Conservation (phyloP, 2,797 vertebrate species). For the Coregonus ussuriensis region DNA sequence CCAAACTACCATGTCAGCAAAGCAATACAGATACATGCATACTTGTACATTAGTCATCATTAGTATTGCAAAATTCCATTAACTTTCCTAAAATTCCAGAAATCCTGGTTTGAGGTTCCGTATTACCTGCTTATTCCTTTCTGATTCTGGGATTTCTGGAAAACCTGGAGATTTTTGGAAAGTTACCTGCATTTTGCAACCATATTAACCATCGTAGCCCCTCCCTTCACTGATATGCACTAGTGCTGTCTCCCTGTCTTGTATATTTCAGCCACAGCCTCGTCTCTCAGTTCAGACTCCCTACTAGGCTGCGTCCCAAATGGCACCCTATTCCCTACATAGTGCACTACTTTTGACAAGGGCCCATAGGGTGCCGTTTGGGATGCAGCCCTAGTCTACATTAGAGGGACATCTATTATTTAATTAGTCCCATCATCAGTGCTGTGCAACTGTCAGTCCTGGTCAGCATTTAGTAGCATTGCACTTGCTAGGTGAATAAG, state of each 20-base stretch:
- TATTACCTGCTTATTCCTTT: too few species aligned
- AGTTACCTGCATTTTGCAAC: too few species aligned
- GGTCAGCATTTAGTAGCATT: conserved; percentile 58
- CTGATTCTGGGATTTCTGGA: too few species aligned
- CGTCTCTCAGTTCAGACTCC: neutral
- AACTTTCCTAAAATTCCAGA: neutral
- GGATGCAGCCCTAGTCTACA: conserved; percentile 61
- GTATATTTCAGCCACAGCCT: conserved; percentile 65
- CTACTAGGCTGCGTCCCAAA: neutral
- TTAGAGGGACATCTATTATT: conserved; percentile 77
- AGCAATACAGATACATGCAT: neutral
- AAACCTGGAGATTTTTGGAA: too few species aligned
- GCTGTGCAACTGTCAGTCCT: conserved; percentile 68
- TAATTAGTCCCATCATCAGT: conserved; percentile 69
- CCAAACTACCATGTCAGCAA: too few species aligned
- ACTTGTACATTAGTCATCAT: neutral
- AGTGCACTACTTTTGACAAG: too few species aligned
- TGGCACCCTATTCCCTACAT: neutral
- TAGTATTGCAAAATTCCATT: too few species aligned
- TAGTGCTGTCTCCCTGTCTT: conserved; percentile 49
- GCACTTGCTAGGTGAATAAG: conserved; percentile 54
- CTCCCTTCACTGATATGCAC: neutral
- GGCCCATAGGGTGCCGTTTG: neutral
- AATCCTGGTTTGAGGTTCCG: neutral
- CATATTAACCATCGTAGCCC: too few species aligned